These are phyloP conservation scores for Choreutis nemorana DNA, from an alignment of 2,888 invertebrate species.

Conservation along the genomic window DNA sequence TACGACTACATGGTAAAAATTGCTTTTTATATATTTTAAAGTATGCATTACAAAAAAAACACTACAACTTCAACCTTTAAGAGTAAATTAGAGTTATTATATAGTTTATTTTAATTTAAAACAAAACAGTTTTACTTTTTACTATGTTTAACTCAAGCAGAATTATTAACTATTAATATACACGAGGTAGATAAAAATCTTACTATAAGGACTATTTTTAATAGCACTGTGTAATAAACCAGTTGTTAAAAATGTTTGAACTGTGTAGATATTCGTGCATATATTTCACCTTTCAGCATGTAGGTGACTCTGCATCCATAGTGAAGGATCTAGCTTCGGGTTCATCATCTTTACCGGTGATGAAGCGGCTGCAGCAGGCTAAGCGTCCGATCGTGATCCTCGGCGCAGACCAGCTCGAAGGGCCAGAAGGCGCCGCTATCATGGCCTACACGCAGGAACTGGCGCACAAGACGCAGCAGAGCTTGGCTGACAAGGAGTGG, in stretches of 20 bases:
- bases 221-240: no score
- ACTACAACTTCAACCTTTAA: no score
- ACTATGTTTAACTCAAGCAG: no score
- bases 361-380: slow-evolving; percentile 74
- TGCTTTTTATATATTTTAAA: slow-evolving; percentile 4
- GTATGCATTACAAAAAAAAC: no score
- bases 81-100: no score
- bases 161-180: no score
- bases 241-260: no score
- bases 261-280: no score
- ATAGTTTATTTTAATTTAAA: no score
- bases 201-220: no score
- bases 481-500: slow-evolving; percentile 59
- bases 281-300: slow-evolving; percentile 73
- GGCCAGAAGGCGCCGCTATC: slow-evolving; percentile 80
- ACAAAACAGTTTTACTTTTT: no score
- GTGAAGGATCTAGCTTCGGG: slow-evolving; percentile 80
- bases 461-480: slow-evolving; percentile 67
- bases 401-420: slow-evolving; percentile 84
- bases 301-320: slow-evolving; percentile 81
- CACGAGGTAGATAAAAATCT: no score
- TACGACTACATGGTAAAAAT: slow-evolving; percentile 82
- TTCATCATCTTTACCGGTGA: slow-evolving; percentile 58
- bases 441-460: slow-evolving; percentile 78
- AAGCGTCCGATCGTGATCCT: slow-evolving; percentile 93